Percentiles rank a stretch among this genome's conserved stretches.
Conservation (phyloP, 2,797 vertebrate genomes). For the Hyperoplus immaculatus region DNA sequence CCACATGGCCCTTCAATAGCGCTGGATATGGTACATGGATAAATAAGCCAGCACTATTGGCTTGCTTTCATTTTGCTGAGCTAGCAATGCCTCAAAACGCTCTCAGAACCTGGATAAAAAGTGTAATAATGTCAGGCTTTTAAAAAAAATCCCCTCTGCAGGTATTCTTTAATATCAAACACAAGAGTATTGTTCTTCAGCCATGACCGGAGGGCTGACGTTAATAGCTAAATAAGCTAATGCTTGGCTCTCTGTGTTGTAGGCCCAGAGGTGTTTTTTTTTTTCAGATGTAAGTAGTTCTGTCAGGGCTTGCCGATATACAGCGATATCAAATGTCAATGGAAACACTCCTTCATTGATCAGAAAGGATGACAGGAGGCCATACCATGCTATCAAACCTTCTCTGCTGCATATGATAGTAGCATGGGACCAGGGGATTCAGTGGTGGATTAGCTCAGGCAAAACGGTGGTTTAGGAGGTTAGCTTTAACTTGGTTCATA, state of each 20-base stretch:
- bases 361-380: background rate
- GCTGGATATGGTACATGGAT: background rate
- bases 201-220: conserved; percentile 31
- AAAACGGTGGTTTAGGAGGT: background rate
- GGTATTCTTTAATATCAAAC: conserved; percentile 47
- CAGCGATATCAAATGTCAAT: conserved; percentile 30
- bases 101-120: conserved; percentile 1
- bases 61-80: background rate
- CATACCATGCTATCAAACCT: background rate
- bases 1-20: no score
- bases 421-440: conserved; percentile 9
- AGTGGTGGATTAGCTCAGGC: conserved; percentile 5
- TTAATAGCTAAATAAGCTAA: conserved; percentile 42
- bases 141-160: conserved; percentile 1
- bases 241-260: conserved; percentile 32
- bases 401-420: background rate
- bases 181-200: conserved; percentile 20
- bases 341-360: conserved; percentile 35
- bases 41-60: background rate
- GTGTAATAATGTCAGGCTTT: conserved; percentile 46
- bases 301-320: conserved; percentile 54
- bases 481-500: background rate
- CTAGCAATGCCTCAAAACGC: background rate
- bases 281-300: conserved; percentile 33
- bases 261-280: conserved; percentile 44